Conservation (phyloP, 2,797 vertebrate species). For the Passerculus sandwichensis region DNA sequence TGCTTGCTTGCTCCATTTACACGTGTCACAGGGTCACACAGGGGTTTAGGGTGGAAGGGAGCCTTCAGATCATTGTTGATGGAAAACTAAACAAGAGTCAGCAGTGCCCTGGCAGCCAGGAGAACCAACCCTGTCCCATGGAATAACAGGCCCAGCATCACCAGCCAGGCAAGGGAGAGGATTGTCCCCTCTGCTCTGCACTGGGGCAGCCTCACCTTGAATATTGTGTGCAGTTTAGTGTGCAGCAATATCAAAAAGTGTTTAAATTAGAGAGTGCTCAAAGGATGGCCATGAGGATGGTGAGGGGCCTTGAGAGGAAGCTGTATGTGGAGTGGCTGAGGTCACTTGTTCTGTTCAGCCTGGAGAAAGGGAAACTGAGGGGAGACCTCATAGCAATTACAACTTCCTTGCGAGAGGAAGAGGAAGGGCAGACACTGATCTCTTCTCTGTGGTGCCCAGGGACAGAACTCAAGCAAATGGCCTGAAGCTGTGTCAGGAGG, state of each 20-base stretch:
- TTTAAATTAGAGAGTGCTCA: neutral
- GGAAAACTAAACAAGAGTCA: neutral
- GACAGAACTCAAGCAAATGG: neutral
- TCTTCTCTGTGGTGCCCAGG: neutral
- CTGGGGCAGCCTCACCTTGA: rapidly evolving
- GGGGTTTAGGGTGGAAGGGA: neutral
- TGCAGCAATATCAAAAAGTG: neutral
- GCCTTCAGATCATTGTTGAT: neutral
- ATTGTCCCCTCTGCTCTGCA: neutral
- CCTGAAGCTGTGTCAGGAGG: neutral
- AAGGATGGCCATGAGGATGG: neutral
- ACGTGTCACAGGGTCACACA: neutral
- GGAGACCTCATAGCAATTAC: neutral
- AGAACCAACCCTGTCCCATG: rapidly evolving
- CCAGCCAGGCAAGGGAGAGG: neutral
- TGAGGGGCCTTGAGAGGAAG: neutral
- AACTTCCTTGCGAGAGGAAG: neutral
- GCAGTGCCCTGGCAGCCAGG: neutral
- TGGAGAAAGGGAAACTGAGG: neutral
- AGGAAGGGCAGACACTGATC: neutral
- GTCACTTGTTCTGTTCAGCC: neutral
- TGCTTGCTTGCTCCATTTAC: neutral
- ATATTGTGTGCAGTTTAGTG: rapidly evolving
- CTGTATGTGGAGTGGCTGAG: neutral
- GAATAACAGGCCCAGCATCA: rapidly evolving